Evolutionary conservation across 2,888 invertebrate genomes (phyloP), one percentile per base, ranked within the genome.

Genomic region (Periphyllus acericola): DNA sequence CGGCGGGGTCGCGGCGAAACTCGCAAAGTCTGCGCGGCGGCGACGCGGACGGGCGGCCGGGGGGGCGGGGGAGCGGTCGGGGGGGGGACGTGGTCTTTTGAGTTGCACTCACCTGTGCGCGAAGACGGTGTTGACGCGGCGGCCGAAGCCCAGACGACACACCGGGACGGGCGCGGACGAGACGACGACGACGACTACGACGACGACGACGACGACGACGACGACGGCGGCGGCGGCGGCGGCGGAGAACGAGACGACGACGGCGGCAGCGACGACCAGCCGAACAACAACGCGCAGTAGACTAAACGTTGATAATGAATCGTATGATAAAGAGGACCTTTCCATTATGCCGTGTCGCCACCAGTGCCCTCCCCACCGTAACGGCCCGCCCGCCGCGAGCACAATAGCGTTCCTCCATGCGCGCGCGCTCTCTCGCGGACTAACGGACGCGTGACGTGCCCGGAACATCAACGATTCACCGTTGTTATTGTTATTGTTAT

Each of bases 281-380:
- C 82, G 52, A 52, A 71, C 71, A 29, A 83, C 82, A 52, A 72
- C 83, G 52, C 72, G 55, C n/a, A 34, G 72, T 74, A 55, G 14
- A 72, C 83, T 72, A 55, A 83, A 83, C 55, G n/a, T 72, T 83
- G 72, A 83, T 83, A 83, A 55, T 83, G 46, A 46, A 46, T 46
- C 8, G n/a, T n/a, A 46, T 46, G 72, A 83, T 83, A 83, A 72
- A 83, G n/a, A 55, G 34, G 55, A 52, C 72, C 32, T 32, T 82
- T 71, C 71, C 71, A 29, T 32, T 71, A 71, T 17, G 14, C 11
- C 17, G n/a, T 32, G 71, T 29, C 32, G 17, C 14, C 71, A 17
- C 71, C 17, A 29, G 1, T 29, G 14, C 71, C 71, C 32, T 29
- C 71, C 71, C 29, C 74, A 21, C 36, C 36, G 25, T 0, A 32